These are phyloP conservation scores for Halisarca cf. caerulea DNA, from an alignment of 37 sponge, comb jelly and placozoan species.

Conservation along the genomic window DNA sequence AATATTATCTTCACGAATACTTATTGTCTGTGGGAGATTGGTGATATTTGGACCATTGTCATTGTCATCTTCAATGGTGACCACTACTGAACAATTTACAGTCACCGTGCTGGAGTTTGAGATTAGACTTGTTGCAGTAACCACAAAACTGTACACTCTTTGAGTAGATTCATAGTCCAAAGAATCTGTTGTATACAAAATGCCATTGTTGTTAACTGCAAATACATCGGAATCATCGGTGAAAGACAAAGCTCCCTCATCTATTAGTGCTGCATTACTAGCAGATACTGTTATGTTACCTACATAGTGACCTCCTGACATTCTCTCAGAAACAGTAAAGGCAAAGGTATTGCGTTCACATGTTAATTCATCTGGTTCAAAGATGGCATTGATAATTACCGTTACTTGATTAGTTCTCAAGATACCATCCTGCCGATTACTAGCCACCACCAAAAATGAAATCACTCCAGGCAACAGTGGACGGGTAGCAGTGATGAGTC, in stretches of 20 bases:
- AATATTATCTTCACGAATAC: constrained; percentile 1
- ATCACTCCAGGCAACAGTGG: background rate
- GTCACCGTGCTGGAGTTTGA: background rate
- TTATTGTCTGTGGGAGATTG: constrained; percentile 38
- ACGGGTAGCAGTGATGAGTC: background rate
- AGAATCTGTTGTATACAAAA: background rate
- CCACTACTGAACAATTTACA: background rate
- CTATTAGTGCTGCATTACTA: background rate
- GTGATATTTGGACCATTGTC: constrained; percentile 20
- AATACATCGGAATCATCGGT: background rate
- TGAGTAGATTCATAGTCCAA: background rate
- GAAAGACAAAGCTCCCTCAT: background rate
- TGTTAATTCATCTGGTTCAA: constrained; percentile 25
- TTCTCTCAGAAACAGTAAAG: constrained; percentile 26
- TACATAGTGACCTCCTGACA: background rate
- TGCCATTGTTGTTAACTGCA: background rate
- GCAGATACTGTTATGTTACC: constrained; percentile 23
- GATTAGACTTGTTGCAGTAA: background rate
- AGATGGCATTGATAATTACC: constrained; percentile 28
- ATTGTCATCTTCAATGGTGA: background rate
- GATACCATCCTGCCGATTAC: constrained; percentile 23
- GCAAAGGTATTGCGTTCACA: constrained; percentile 6
- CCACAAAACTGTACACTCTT: background rate
- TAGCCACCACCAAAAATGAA: constrained; percentile 28
- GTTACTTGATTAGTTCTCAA: background rate